Evolutionary conservation across 2,113 vertebrate species (phyloP), one percentile per base, ranked within the genome.

Genomic region (Aegotheles bennettii): DNA sequence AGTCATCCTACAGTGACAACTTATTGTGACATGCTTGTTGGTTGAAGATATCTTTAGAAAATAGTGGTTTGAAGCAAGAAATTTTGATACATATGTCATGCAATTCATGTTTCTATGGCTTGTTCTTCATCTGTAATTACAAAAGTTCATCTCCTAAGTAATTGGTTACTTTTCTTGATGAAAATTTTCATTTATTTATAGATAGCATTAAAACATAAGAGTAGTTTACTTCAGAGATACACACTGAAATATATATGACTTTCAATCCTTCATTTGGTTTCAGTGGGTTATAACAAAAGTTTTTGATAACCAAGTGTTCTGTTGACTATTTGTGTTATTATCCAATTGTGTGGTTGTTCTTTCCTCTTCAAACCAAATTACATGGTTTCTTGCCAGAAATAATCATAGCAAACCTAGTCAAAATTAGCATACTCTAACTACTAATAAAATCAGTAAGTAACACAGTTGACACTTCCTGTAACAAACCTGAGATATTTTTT

Each of bases 91-190:
- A 6, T 12, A 19, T 51, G 70, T 77, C 33, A 82, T 0, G 0
- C 5, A 45, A 23, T 43, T 69, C 1, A 0, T 57, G 42, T 0
- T 61, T 92, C n/a, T 74, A 2, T 35, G 42, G 4, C 13, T 84
- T 74, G 3, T 69, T 11, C 6, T 51, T 83, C 67, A 16, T 43
- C 31, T 73, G 6, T 43, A 81, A 64, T 68, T 70, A 40, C 5
- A 40, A 7, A 77, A 56, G 15, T n/a, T 61, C 16, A 28, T 11
- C 20, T 91, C 12, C 25, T 56, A 65, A 56, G 10, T 16, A 64
- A 47, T 47, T 45, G 3, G 3, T 82, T 74, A n/a, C 1, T 53
- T 80, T 81, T 68, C 42, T n/a, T 11, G 16, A 56, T 33, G 5
- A 81, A 67, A 73, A 48, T 51, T 82, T 84, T 87, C 24, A 13